Evolutionary conservation across 2,113 vertebrate species (phyloP).

Genomic region (Cariama cristata): DNA sequence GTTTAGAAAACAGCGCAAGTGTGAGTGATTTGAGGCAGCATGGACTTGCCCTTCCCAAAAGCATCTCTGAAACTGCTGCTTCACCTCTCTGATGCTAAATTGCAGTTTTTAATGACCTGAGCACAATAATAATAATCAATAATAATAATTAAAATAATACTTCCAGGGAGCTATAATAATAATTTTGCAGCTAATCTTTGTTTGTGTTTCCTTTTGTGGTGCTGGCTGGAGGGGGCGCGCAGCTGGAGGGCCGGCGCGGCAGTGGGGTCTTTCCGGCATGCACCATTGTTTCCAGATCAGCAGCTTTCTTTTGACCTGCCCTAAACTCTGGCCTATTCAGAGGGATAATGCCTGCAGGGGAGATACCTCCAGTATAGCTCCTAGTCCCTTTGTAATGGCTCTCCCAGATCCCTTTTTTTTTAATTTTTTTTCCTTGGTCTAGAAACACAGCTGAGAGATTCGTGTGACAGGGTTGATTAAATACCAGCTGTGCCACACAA

Average conservation of each 20-base stretch:
- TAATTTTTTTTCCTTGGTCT: not conserved
- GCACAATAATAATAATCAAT: not conserved
- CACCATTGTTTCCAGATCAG: constrained; percentile 81
- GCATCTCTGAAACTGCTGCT: not conserved
- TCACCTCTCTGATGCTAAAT: not conserved
- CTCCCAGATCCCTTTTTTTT: not conserved
- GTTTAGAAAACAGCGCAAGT: not conserved
- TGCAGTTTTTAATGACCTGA: not conserved
- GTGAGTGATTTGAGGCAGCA: not conserved
- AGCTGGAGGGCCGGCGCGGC: constrained; percentile 66
- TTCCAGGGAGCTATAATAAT: not conserved
- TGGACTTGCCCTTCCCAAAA: not conserved
- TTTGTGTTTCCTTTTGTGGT: constrained; percentile 48
- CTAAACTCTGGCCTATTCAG: constrained; percentile 74
- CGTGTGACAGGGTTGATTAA: not conserved
- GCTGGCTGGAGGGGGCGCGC: not conserved
- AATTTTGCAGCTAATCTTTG: constrained; percentile 47
- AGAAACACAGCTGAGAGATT: constrained; percentile 63
- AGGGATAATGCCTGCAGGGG: constrained; percentile 63
- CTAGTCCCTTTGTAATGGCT: constrained; percentile 52
- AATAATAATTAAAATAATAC: not conserved
- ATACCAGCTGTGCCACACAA: not conserved
- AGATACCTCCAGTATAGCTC: constrained; percentile 61
- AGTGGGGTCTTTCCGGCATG: constrained; percentile 70
- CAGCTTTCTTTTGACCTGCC: constrained; percentile 79